Evolutionary conservation across 2,113 vertebrate genomes (phyloP), one percentile per base, ranked within the genome.

Genomic region (Chinchilla lanigera): DNA sequence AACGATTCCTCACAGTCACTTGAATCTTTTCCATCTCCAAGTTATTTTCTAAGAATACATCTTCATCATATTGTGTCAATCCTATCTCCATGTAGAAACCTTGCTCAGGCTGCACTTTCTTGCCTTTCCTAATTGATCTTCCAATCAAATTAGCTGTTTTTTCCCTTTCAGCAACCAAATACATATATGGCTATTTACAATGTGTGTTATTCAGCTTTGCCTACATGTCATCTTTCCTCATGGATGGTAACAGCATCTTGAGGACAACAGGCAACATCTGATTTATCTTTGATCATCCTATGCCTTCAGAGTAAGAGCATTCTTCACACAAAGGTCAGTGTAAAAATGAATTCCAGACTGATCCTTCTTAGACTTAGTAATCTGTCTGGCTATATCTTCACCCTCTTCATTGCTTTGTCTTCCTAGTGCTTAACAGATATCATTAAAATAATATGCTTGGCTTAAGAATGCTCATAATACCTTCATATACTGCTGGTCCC

Each of bases 101-200:
- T 58, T 82, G 33, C 56, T 89, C 44, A 75, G 80, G 35, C 30
- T 88, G n/a, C 1, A 54, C 41, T 92, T 95, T 78, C 80, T 77
- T 54, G 94, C 52, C 52, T 82, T 97, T 44, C 11, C 17, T 81
- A 11, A 92, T 22, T n/a, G 69, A 93, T 92, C 11, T 38, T 60
- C 41, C 7, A 96, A 16, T 84, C 65, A 96, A 93, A 95, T 65
- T 87, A 91, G 93, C 9, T 83, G 56, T 10, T 80, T 90, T 7
- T 82, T 93, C 44, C 60, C 17, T 84, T 77, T 78, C 75, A 82
- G 41, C 71, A 94, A 86, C 52, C 24, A 75, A 38, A 61, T 35
- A 86, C 26, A 50, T 54, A 63, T 28, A 60, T 8, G 44, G 47
- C 63, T 93, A 71, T 87, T 69, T 41, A 88, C 56, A 83, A 65